Conservation (phyloP, 1,140 invertebrate species). For the Drosophila nasuta region DNA sequence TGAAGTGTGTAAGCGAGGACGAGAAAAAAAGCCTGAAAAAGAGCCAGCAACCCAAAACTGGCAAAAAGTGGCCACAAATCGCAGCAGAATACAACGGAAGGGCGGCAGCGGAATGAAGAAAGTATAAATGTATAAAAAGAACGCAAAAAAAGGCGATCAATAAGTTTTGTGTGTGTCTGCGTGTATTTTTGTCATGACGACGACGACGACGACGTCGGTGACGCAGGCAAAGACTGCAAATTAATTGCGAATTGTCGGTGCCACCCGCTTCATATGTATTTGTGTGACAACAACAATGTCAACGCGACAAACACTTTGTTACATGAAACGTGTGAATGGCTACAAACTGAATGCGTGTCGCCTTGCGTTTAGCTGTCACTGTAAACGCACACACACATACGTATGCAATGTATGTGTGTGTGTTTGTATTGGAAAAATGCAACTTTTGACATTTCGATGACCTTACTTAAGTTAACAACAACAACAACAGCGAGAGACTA, state of each 20-base stretch:
- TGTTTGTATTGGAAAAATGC: conserved; percentile 68
- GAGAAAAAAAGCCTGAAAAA: conserved; percentile 33
- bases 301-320: conserved; percentile 56
- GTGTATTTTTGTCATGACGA: conserved; percentile 42
- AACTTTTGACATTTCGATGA: conserved; percentile 85
- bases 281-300: conserved; percentile 54
- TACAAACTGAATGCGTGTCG: conserved; percentile 53
- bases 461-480: conserved; percentile 76
- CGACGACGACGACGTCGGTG: conserved; percentile 20
- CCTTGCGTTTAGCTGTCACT: conserved; percentile 29
- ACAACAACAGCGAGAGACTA: conserved; percentile 37
- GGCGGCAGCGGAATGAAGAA: background rate
- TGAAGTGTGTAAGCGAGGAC: conserved; percentile 55
- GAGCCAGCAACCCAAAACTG: background rate
- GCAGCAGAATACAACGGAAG: conserved; percentile 1
- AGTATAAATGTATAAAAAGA: conserved; percentile 22
- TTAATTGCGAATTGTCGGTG: conserved; percentile 62
- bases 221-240: conserved; percentile 51
- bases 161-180: conserved; percentile 42
- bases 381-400: background rate
- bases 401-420: background rate
- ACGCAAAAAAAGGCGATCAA: conserved; percentile 50
- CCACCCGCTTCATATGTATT: conserved; percentile 8
- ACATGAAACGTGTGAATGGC: conserved; percentile 37
- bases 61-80: conserved; percentile 25